These are phyloP conservation scores for Galbula dea DNA, from an alignment of 2,113 vertebrate genomes.

Conservation along the genomic window DNA sequence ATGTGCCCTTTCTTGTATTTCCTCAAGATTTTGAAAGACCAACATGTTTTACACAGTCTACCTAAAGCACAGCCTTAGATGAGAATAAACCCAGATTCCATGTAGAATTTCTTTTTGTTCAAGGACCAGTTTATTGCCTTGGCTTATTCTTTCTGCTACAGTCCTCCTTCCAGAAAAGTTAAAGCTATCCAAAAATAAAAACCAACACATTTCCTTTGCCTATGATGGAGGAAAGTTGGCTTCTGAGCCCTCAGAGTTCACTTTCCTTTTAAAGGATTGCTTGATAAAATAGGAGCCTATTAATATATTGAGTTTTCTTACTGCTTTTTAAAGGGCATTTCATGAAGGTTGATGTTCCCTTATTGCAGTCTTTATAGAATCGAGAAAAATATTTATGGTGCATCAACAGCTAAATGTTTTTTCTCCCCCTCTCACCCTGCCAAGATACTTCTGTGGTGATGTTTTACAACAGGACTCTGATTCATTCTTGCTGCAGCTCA, in stretches of 20 bases:
- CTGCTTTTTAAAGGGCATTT: background rate
- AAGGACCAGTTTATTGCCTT: background rate
- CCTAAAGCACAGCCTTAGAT: background rate
- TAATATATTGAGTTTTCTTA: background rate
- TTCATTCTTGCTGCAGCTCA: fast-evolving
- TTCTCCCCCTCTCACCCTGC: background rate
- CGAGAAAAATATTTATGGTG: background rate
- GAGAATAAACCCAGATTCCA: background rate
- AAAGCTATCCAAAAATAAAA: background rate
- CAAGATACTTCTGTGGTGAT: background rate
- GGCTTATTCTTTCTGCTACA: background rate
- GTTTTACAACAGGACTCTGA: background rate
- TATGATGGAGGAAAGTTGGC: background rate
- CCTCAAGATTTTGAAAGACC: background rate
- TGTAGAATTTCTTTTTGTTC: background rate
- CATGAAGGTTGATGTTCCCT: background rate
- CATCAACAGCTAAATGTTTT: background rate
- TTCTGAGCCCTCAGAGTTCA: background rate
- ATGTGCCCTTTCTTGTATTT: background rate
- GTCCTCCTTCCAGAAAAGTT: background rate
- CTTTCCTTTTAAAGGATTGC: background rate
- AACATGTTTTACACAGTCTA: background rate
- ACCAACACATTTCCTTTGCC: background rate
- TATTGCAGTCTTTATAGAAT: background rate
- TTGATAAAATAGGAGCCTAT: slow-evolving; percentile 1